Percentiles rank a stretch among this genome's conserved stretches.
phyloP scores from a whole-genome alignment of 2,888 invertebrate species.

The Hirtodrosophila cameraria region DNA sequence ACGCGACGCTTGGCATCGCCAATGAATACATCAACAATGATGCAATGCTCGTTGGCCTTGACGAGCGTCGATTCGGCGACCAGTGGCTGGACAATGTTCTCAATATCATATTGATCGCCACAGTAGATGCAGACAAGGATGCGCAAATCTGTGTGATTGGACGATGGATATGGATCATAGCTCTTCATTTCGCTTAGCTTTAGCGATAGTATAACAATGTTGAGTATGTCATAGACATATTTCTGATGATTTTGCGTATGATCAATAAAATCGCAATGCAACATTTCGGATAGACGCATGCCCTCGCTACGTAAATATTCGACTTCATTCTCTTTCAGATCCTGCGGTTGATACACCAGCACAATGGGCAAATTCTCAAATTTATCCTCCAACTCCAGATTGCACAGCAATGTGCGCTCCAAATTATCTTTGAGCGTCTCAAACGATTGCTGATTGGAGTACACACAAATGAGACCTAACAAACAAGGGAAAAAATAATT shows the following conservation, averaged over 20 bases:
- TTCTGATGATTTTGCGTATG: constrained; percentile 84
- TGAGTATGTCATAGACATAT: constrained; percentile 84
- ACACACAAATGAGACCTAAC: constrained; percentile 92
- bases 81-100: constrained; percentile 94
- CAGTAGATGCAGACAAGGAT: constrained; percentile 98
- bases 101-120: constrained; percentile 96
- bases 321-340: constrained; percentile 94
- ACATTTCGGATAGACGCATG: constrained; percentile 94
- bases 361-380: constrained; percentile 95
- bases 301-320: constrained; percentile 94
- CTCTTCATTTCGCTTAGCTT: constrained; percentile 83
- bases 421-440: constrained; percentile 96
- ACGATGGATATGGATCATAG: constrained; percentile 82
- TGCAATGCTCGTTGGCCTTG: constrained; percentile 88
- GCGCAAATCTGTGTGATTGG: constrained; percentile 85
- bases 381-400: constrained; percentile 95
- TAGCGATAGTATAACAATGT: constrained; percentile 83
- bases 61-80: constrained; percentile 92
- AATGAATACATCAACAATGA: constrained; percentile 95
- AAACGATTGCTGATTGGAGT: constrained; percentile 95
- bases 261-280: constrained; percentile 84
- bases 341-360: constrained; percentile 93
- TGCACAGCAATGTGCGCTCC: constrained; percentile 94
- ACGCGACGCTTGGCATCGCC: constrained; percentile 95
- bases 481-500: not conserved